phyloP scores from a whole-genome alignment of 2,113 vertebrate genomes.

The Phaethon lepturus region DNA sequence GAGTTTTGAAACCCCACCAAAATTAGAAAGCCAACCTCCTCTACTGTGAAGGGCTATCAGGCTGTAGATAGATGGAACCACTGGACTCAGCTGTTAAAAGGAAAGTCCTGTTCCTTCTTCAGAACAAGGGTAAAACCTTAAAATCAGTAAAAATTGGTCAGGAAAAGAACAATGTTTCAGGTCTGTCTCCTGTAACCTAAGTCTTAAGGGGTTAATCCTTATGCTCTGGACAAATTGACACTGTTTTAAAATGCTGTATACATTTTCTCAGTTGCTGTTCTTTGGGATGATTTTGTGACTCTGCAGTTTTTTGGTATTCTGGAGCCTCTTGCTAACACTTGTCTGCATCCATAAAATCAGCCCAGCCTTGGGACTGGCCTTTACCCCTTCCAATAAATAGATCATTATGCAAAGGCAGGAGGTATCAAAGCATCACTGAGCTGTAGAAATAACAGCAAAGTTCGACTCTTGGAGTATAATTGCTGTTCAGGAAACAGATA shows the following conservation, averaged over 20 bases:
- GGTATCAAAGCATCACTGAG: background rate
- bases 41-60: too few relatives aligned
- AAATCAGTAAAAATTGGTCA: background rate
- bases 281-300: background rate
- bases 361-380: background rate
- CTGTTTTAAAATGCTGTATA: background rate
- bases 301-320: background rate
- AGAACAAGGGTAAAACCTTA: background rate
- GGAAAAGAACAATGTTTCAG: background rate
- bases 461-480: background rate
- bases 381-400: background rate
- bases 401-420: background rate
- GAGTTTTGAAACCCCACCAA: background rate
- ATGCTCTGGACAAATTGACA: background rate
- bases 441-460: background rate
- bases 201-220: background rate
- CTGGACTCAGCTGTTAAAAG: background rate
- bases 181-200: background rate
- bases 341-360: background rate
- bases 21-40: background rate
- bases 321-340: background rate
- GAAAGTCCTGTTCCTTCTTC: background rate
- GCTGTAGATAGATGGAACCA: background rate
- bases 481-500: background rate
- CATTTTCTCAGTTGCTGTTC: background rate